These are phyloP conservation scores for Orchesella cincta DNA, from an alignment of 1,140 invertebrate species.

Conservation along the genomic window DNA sequence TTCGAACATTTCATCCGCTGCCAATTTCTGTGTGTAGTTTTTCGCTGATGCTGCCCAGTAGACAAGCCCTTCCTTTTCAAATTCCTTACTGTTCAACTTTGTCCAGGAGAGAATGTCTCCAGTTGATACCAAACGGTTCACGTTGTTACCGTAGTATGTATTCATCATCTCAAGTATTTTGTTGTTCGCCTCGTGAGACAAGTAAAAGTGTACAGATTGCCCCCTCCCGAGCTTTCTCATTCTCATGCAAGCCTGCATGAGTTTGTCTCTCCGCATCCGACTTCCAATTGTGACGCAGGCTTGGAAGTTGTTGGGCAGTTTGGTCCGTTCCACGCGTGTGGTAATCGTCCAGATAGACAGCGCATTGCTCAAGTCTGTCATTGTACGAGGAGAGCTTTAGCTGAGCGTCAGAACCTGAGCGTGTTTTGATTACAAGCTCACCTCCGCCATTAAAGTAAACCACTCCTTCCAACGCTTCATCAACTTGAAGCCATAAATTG, in stretches of 20 bases:
- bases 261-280: conserved; percentile 39
- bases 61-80: conserved; percentile 32
- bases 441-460: conserved; percentile 39
- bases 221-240: conserved; percentile 42
- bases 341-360: conserved; percentile 42
- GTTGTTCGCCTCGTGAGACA: conserved; percentile 35
- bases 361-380: conserved; percentile 25
- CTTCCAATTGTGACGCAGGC: conserved; percentile 42
- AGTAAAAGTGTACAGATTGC: conserved; percentile 36
- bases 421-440: not conserved
- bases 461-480: conserved; percentile 19
- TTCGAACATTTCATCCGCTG: conserved; percentile 7
- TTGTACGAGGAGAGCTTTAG: conserved; percentile 26
- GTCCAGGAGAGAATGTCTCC: conserved; percentile 32
- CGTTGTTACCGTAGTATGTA: not conserved
- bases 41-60: conserved; percentile 29
- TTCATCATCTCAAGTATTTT: conserved; percentile 37
- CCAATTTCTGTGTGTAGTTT: conserved; percentile 25
- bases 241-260: conserved; percentile 45
- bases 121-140: not conserved
- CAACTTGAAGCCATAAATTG: conserved; percentile 29
- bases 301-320: conserved; percentile 26
- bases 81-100: conserved; percentile 15
- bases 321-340: conserved; percentile 47
- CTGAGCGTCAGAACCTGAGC: not conserved